phyloP scores from a whole-genome alignment of 2,888 invertebrate species.

The Macropis europaea region DNA sequence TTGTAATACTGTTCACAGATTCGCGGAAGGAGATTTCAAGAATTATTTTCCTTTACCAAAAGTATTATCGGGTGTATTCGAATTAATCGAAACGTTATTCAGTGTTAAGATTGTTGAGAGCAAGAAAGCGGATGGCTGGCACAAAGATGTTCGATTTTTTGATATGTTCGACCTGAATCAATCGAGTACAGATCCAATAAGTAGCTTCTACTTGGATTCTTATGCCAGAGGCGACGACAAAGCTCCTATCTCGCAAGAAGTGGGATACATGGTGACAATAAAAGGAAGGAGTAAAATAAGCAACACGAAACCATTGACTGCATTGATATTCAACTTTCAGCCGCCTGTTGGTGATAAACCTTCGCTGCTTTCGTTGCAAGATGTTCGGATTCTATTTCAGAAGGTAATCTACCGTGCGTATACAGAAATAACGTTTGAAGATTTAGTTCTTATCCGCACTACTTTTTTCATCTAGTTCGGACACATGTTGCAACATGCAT shows the following conservation, averaged over 20 bases:
- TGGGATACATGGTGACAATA: conserved; percentile 90
- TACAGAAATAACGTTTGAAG: background rate
- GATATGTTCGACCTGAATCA: conserved; percentile 87
- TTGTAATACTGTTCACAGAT: conserved; percentile 73
- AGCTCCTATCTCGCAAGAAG: conserved; percentile 82
- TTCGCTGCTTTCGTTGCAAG: conserved; percentile 87
- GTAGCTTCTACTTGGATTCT: conserved; percentile 93
- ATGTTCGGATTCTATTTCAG: conserved; percentile 88
- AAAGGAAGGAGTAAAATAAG: conserved; percentile 86
- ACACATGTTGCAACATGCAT: conserved; percentile 90
- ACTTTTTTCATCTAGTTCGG: conserved; percentile 85
- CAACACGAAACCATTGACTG: conserved; percentile 87
- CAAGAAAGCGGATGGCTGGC: conserved; percentile 88
- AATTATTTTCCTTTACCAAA: conserved; percentile 91
- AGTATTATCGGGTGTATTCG: conserved; percentile 90
- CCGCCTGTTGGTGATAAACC: conserved; percentile 84
- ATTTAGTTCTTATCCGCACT: background rate
- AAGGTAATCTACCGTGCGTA: conserved; percentile 81
- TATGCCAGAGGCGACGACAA: conserved; percentile 87
- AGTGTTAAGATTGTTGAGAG: conserved; percentile 87
- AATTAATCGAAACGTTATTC: conserved; percentile 88
- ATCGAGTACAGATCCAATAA: conserved; percentile 83
- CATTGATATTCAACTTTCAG: conserved; percentile 91
- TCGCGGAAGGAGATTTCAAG: conserved; percentile 86
- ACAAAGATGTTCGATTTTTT: conserved; percentile 91